Evolutionary conservation across 2,888 invertebrate species (phyloP).

Genomic region (Itoplectis maculator): DNA sequence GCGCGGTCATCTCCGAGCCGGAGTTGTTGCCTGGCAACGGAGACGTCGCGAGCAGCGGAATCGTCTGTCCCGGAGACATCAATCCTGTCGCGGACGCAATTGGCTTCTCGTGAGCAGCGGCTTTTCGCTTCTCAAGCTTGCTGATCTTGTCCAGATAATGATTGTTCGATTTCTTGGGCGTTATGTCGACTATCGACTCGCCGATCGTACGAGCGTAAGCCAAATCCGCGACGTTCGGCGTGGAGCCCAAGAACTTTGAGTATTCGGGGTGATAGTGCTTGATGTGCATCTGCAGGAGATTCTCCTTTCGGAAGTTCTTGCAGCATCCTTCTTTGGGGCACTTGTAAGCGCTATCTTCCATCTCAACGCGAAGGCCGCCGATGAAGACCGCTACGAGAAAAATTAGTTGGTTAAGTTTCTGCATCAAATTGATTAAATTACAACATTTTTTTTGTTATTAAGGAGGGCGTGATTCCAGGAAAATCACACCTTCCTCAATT

Average conservation of each 20-base stretch:
- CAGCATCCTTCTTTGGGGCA: constrained; percentile 94
- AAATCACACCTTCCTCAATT: background rate
- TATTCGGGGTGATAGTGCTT: constrained; percentile 96
- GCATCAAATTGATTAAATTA: too few species aligned
- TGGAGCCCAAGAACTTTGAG: constrained; percentile 90
- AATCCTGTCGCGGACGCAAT: constrained; percentile 42
- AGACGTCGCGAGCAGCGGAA: constrained; percentile 66
- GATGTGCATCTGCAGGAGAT: constrained; percentile 95
- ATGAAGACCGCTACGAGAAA: constrained; percentile 86
- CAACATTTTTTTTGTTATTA: background rate
- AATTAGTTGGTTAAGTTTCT: constrained; percentile 58
- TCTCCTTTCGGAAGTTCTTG: constrained; percentile 96
- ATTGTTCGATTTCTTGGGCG: constrained; percentile 79
- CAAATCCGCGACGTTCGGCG: constrained; percentile 94
- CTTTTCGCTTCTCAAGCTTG: constrained; percentile 79
- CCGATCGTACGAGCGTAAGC: constrained; percentile 92
- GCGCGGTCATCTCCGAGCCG: constrained; percentile 59
- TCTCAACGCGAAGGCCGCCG: constrained; percentile 86
- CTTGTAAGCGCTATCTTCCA: constrained; percentile 88
- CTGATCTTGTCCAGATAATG: constrained; percentile 84
- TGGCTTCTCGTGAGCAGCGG: constrained; percentile 69
- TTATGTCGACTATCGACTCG: constrained; percentile 85
- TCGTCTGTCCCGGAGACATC: constrained; percentile 55
- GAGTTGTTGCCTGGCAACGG: constrained; percentile 68
- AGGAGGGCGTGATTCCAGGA: background rate